phyloP scores from a whole-genome alignment of 1,140 invertebrate species.

The Arion vulgaris region DNA sequence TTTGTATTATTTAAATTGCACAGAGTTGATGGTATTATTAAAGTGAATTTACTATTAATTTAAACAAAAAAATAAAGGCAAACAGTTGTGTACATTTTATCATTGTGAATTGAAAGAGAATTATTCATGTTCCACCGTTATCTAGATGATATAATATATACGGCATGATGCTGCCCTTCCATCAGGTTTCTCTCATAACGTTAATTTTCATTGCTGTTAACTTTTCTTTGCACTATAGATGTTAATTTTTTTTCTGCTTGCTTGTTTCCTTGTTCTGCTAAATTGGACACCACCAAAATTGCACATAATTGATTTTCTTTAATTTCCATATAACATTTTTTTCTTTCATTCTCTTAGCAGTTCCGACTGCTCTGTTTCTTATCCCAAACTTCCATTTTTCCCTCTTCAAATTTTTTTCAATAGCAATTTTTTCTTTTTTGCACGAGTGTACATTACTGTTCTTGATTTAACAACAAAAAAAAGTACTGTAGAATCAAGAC shows the following conservation, averaged over 20 bases:
- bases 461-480: no score
- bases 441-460: no score
- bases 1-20: not conserved
- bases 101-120: not conserved
- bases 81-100: not conserved
- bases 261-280: not conserved
- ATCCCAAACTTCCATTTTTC: no score
- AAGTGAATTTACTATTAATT: not conserved
- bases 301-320: not conserved
- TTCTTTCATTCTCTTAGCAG: not conserved
- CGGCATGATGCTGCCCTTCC: not conserved
- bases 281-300: not conserved
- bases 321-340: not conserved
- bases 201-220: slow-evolving; percentile 12
- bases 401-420: no score
- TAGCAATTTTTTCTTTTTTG: no score
- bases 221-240: not conserved
- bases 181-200: not conserved
- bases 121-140: not conserved
- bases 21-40: slow-evolving; percentile 9
- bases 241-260: not conserved
- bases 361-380: no score
- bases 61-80: not conserved
- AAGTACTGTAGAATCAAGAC: no score
- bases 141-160: not conserved